Conservation (phyloP, 2,888 invertebrate species). For the Lithodes maja region DNA sequence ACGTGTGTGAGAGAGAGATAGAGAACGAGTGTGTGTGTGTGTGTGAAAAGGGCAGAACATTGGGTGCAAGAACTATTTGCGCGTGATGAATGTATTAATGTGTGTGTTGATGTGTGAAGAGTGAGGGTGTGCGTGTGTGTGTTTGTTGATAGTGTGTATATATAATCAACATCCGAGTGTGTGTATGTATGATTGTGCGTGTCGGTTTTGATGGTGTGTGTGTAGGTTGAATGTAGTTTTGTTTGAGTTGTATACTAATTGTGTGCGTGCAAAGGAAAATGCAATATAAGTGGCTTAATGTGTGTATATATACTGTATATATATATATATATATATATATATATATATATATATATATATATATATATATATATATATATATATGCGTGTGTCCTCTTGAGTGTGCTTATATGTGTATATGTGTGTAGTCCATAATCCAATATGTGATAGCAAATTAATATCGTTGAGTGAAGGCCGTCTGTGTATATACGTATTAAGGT, state of each 20-base stretch:
- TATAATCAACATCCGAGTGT: neutral
- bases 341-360: no score
- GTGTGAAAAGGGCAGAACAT: neutral
- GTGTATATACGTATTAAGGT: neutral
- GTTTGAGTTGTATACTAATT: neutral
- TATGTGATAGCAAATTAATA: no score
- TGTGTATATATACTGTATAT: no score
- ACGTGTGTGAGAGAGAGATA: neutral
- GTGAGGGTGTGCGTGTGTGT: neutral
- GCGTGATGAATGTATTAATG: neutral
- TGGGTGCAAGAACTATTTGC: neutral
- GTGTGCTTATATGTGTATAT: no score
- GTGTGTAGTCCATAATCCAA: no score
- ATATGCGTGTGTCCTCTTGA: no score
- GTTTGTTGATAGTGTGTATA: neutral
- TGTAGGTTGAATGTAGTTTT: neutral
- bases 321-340: no score
- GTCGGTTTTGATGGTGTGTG: neutral
- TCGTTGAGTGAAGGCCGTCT: no score
- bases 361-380: no score
- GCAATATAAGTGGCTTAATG: no score
- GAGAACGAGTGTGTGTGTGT: slow-evolving; percentile 3
- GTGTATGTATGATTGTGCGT: neutral
- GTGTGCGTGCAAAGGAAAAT: no score
- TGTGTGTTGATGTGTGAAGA: neutral